These are phyloP conservation scores for Calidris pugnax DNA, from an alignment of 2,113 vertebrate genomes.

Conservation along the genomic window DNA sequence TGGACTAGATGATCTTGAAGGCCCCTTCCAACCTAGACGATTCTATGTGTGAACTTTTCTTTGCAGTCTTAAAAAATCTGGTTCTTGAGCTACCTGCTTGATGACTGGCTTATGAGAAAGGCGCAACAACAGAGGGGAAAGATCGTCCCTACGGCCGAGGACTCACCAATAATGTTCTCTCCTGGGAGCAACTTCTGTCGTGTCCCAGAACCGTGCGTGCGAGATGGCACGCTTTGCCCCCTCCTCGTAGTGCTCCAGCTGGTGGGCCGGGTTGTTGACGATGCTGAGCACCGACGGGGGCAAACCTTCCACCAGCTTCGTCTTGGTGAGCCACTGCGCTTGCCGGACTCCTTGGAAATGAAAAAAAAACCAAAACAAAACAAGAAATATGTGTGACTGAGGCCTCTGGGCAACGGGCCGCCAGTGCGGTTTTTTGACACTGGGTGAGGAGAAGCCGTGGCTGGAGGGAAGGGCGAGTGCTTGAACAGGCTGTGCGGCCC, in stretches of 20 bases:
- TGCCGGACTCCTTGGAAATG: slow-evolving; percentile 83
- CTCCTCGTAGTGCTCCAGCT: slow-evolving; percentile 80
- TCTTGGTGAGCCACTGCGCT: slow-evolving; percentile 93
- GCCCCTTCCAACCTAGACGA: too few relatives aligned
- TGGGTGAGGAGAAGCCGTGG: background rate
- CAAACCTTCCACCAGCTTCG: slow-evolving; percentile 82
- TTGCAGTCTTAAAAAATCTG: rapidly evolving
- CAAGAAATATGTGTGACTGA: background rate
- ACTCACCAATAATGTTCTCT: slow-evolving; percentile 85
- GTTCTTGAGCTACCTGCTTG: background rate
- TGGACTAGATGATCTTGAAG: too few relatives aligned
- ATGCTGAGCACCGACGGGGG: slow-evolving; percentile 78
- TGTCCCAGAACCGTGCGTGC: slow-evolving; percentile 86
- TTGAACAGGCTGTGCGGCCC: background rate
- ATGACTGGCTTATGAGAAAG: background rate
- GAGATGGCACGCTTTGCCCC: slow-evolving; percentile 75
- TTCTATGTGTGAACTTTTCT: background rate
- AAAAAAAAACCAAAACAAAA: background rate
- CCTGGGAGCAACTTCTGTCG: slow-evolving; percentile 67
- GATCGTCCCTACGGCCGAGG: background rate
- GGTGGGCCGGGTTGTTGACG: slow-evolving; percentile 59
- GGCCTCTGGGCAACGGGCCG: background rate
- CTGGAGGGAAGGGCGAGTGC: background rate
- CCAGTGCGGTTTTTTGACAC: rapidly evolving
- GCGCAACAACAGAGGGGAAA: background rate